Evolutionary conservation across 2,797 vertebrate species (phyloP).

Genomic region (Hoplostethus atlanticus): DNA sequence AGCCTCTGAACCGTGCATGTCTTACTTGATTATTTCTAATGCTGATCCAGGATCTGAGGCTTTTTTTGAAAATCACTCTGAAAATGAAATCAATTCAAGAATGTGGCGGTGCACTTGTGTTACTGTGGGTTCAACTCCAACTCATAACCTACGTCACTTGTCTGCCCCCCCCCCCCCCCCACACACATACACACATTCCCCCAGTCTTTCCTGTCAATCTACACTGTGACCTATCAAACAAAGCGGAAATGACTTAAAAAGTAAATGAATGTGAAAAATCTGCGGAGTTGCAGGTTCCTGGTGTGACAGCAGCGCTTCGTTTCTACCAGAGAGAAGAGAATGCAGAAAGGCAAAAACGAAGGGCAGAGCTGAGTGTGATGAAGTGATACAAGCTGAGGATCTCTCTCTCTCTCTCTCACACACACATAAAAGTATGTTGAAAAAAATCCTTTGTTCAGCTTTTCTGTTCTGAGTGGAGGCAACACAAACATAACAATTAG

Average conservation of each 20-base stretch:
- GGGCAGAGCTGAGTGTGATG: background rate
- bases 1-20: too few relatives aligned
- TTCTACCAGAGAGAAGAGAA: conserved; percentile 12
- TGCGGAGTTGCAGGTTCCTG: background rate
- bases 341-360: conserved; percentile 13
- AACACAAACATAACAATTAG: conserved; percentile 45
- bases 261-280: conserved; percentile 8
- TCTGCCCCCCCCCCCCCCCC: too few relatives aligned
- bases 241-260: background rate
- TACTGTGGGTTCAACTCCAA: too few relatives aligned
- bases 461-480: conserved; percentile 14
- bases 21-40: too few relatives aligned
- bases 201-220: too few relatives aligned
- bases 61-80: too few relatives aligned
- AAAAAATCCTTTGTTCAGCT: conserved; percentile 23
- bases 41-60: too few relatives aligned
- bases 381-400: conserved; percentile 15
- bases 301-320: background rate
- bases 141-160: too few relatives aligned
- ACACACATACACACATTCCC: too few relatives aligned
- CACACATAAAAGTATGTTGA: conserved; percentile 18
- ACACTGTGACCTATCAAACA: background rate
- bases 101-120: too few relatives aligned
- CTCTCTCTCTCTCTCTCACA: background rate
- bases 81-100: too few relatives aligned